phyloP scores from a whole-genome alignment of 1,140 invertebrate species.

The Sinonovacula constricta region DNA sequence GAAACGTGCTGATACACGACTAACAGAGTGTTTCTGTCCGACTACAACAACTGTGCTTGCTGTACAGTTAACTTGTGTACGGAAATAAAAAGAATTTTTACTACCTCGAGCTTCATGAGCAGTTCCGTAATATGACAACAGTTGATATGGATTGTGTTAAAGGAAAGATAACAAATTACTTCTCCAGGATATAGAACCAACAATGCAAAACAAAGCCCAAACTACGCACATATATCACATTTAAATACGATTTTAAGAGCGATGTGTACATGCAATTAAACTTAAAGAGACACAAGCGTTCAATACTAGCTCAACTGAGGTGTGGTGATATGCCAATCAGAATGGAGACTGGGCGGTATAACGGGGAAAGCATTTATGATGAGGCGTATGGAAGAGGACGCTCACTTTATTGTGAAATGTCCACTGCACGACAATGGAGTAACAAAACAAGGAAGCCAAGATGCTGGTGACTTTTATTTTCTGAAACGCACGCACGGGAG shows the following conservation, averaged over 20 bases:
- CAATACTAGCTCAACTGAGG: conserved; percentile 3
- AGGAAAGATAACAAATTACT: background rate
- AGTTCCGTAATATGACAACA: background rate
- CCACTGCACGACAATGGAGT: too few relatives aligned
- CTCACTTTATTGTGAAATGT: too few relatives aligned
- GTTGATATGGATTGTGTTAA: background rate
- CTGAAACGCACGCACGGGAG: too few relatives aligned
- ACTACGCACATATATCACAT: background rate
- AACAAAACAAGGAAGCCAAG: too few relatives aligned
- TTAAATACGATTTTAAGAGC: conserved; percentile 5
- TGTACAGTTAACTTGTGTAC: background rate
- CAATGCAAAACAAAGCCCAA: background rate
- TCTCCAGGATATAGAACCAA: background rate
- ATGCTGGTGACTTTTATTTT: too few relatives aligned
- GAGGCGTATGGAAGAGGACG: too few relatives aligned
- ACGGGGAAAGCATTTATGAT: too few relatives aligned
- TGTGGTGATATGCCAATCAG: conserved; percentile 6
- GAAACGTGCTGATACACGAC: conserved; percentile 3
- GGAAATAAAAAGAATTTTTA: background rate
- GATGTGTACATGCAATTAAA: background rate
- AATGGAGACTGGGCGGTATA: background rate
- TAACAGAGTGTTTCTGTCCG: background rate
- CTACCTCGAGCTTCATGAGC: background rate
- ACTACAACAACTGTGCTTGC: too few relatives aligned
- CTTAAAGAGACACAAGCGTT: background rate